Evolutionary conservation across 37 sponge, comb jelly and placozoan genomes (phyloP).

Genomic region (Dysidea cf. avara): DNA sequence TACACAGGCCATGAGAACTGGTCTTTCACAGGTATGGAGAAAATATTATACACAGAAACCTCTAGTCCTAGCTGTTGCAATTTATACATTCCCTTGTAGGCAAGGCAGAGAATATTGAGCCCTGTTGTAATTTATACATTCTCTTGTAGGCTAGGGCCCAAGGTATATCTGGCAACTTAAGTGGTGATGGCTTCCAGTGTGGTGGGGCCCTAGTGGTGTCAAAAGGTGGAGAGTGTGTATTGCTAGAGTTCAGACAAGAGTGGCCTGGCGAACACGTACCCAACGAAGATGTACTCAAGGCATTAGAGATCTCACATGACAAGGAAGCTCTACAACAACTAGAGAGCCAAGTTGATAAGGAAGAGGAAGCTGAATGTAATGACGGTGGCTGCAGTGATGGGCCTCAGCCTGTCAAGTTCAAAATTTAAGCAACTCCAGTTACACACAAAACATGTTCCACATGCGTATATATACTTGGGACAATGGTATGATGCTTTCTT

Average conservation of each 20-base stretch:
- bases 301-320: constrained; percentile 28
- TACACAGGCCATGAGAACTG: too few species aligned
- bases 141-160: constrained; percentile 18
- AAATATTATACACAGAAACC: too few species aligned
- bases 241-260: constrained; percentile 66
- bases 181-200: constrained; percentile 75
- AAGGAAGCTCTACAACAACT: too few species aligned
- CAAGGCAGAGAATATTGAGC: too few species aligned
- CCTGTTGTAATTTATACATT: too few species aligned
- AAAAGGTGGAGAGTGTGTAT: constrained; percentile 47
- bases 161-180: constrained; percentile 53
- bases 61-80: too few species aligned
- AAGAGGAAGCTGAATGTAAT: too few species aligned
- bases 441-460: neutral
- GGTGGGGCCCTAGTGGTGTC: constrained; percentile 69
- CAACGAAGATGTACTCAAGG: constrained; percentile 51
- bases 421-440: neutral
- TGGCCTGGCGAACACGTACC: constrained; percentile 73
- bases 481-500: neutral
- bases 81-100: too few species aligned
- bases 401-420: too few species aligned
- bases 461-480: neutral
- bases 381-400: too few species aligned
- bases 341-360: too few species aligned
- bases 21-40: too few species aligned